Evolutionary conservation across 2,113 vertebrate species (phyloP), one percentile per base, ranked within the genome.

Genomic region (Oenanthe melanoleuca): DNA sequence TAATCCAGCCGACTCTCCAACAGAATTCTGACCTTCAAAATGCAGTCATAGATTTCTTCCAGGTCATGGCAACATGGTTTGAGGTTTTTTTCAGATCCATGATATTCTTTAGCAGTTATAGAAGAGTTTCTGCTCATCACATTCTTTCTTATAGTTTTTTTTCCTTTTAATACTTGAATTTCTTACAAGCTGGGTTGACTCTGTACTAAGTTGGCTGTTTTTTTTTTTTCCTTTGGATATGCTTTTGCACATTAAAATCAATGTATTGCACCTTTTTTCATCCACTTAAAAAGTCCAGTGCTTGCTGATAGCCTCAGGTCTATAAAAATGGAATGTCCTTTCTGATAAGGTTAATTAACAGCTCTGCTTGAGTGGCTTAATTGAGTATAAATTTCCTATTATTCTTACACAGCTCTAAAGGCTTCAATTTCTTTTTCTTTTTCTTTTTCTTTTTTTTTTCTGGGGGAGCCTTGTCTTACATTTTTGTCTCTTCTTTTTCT

Each of bases 261-360:
- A 92, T 61, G 71, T 61, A 80, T 85, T 64, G 25, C 64, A 95
- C 85, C 93, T 96, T 95, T 83, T 94, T 88, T 92, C 67, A 86
- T 92, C 82, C 56, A 86, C 85, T 94, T 95, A 86, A 94, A 91
- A 92, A 91, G 94, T 96, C 80, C 94, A 91, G 83, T 75, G 12
- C 64, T 95, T 84, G 53, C 83, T 84, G 95, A 87, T 95, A 95
- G 96, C 96, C 95, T 97, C 86, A 97, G 94, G 95, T 97, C 92
- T 95, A 87, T 96, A 96, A 96, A 97, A 97, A 96, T 95, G 82
- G 88, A 97, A 93, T 96, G 94, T 97, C 95, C 92, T 97, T 95
- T 96, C 81, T 96, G 92, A 97, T 94, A 97, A 96, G 96, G 94
- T 97, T 96, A 97, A 97, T 97, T 97, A 96, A 96, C 93, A 95